Evolutionary conservation across 53 echinoderm and acorn worm species (phyloP), one percentile per base, ranked within the genome.

Genomic region (Echinometra lucunter): DNA sequence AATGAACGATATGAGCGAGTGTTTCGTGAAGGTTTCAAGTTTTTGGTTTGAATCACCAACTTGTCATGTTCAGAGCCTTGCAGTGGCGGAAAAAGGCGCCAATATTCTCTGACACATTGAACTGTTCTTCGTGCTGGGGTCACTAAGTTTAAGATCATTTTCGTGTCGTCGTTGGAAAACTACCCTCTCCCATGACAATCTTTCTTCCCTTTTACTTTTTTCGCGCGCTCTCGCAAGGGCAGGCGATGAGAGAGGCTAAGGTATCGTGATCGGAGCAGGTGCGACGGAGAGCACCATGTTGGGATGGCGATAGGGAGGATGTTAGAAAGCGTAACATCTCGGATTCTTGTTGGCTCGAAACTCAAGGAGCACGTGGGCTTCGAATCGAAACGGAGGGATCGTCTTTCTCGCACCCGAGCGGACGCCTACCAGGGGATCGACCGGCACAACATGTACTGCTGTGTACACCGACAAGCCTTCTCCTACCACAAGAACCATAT

Each of bases 341-440:
- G 16, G 58, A 57, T 90, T 90, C 90, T 90, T 90, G 90, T 58
- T 58, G 58, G 90, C 90, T 67, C 92, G 92, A 92, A 92, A 92
- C 92, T 92, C 92, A 70, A 92, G 92, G 69, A 92, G 92, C 72
- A 38, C 92, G 92, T 45, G 49, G 92, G 74, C 92, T 90, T 90
- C 47, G 92, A 74, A 70, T 69, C 92, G 92, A 92, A 70, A 92
- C 92, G 92, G 32, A 45, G 72, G 72, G 72, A 92, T 92, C 92
- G 92, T 38, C 72, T 92, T 69, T 92, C 92, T 23, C 92, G 69
- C 66, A 44, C 57, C 90, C 58, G 58, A 57, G 58, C 58, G 58
- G 40, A 18, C 63, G 90, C 90, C 44, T 92, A 38, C 49, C 92
- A 45, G 27, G 63, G 27, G 69, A 70, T 92, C 92, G 67, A 53